A percentile compares a stretch with the other conserved stretches of the same genome.
These are phyloP conservation scores for Acropternis orthonyx DNA, from an alignment of 2,797 vertebrate species.

Conservation along the genomic window DNA sequence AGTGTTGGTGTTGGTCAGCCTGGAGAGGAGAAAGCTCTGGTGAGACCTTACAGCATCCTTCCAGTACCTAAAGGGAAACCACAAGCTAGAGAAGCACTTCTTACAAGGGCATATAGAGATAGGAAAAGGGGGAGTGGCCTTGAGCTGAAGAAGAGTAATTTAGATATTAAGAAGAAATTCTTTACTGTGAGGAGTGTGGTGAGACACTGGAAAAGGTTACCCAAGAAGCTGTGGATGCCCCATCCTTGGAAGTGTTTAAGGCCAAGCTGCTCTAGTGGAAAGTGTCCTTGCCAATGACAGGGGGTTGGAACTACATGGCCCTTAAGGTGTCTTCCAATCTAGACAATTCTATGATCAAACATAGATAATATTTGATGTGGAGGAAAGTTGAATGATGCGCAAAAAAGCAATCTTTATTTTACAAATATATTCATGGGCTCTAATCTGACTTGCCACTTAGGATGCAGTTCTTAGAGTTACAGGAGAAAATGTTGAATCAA, in stretches of 20 bases:
- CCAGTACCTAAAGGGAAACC: background rate
- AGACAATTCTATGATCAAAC: background rate
- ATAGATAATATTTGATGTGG: background rate
- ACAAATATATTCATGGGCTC: background rate
- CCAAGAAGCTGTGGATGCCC: fast-evolving
- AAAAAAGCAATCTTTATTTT: background rate
- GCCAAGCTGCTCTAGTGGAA: background rate
- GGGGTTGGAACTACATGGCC: background rate
- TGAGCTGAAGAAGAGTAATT: background rate
- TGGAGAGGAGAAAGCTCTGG: background rate
- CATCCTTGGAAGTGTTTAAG: background rate
- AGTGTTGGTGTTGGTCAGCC: background rate
- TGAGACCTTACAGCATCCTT: background rate
- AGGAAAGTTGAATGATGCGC: background rate
- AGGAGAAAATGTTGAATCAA: background rate
- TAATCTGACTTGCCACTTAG: background rate
- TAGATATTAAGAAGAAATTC: background rate
- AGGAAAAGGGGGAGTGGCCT: background rate
- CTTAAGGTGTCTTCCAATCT: background rate
- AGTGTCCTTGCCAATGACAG: background rate
- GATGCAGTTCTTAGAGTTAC: background rate
- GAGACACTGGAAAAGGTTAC: background rate
- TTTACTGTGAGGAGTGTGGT: background rate
- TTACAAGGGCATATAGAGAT: background rate
- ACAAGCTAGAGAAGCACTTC: background rate